Base-by-base conservation (phyloP, 2,888 invertebrate genomes). In the Actias luna region DNA sequence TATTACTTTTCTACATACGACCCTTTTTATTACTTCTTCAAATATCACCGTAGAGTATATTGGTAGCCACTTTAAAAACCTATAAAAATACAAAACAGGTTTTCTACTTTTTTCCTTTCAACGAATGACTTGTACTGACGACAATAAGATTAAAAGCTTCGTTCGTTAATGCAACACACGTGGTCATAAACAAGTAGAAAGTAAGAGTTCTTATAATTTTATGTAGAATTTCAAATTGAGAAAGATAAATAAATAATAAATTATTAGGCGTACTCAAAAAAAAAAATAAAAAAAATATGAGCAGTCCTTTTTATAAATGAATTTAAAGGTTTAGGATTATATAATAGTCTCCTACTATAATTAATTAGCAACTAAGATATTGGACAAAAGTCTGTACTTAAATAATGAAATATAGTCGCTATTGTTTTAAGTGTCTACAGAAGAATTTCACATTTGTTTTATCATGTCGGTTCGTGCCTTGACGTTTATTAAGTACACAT, bases 401-500 rank as follows among this genome's bases (percentile, higher is more conserved):
- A 1, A 12, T 25, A 50, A 22, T 25, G n/a, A 55, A 55, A 55
- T 29, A 29, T 29, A 16, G 18, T 42, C 2, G 29, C 55, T 55
- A 29, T 55, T 29, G 29, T 55, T 55, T 55, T 4, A 29, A 29
- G 16, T 5, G 29, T 27, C 16, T 12, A 29, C 16, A 27, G 14
- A 29, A 55, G 1, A n/a, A 2, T 50, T 52, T n/a, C 55, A 29
- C 29, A 55, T 59, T 59, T 25, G 27, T 59, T 59, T 36, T 22
- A 42, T 16, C 18, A n/a, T 58, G 8, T 25, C 25, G 12, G 12
- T 4, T 22, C 55, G 29, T 5, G 25, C 27, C 68, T 70, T 69
- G 65, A 42, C 39, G 42, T 67, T 70, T 64, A 61, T 58, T 59
- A 27, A 50, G 12, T 33, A 35, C 27, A 22, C 25, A 60, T 16